These are phyloP conservation scores for Opisthocomus hoazin DNA, from an alignment of 2,113 vertebrate genomes.

Conservation along the genomic window DNA sequence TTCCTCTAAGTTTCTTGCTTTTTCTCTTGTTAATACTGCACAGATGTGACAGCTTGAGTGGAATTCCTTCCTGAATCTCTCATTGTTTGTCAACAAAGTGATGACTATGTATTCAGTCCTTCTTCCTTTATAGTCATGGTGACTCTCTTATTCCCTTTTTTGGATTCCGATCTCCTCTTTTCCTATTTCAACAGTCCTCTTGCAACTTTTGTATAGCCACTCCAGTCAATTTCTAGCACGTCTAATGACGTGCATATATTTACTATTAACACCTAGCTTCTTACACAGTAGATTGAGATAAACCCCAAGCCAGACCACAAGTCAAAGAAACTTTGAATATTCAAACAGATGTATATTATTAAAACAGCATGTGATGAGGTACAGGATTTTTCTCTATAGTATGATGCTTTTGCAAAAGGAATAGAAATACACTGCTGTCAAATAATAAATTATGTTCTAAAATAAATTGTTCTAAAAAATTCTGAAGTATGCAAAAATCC, in stretches of 20 bases:
- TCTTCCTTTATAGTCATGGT: not conserved
- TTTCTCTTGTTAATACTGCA: not conserved
- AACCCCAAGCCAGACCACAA: not conserved
- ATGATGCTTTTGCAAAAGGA: not conserved
- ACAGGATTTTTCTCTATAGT: not conserved
- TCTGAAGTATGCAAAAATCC: not conserved
- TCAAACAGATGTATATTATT: not conserved
- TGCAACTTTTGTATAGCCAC: not conserved
- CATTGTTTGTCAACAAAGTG: not conserved
- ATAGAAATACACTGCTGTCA: not conserved
- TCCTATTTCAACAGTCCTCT: not conserved
- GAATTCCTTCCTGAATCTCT: not conserved
- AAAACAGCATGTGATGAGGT: not conserved
- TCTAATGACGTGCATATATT: not conserved
- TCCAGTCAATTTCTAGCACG: not conserved
- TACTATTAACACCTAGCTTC: not conserved
- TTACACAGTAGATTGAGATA: not conserved
- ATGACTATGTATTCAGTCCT: not conserved
- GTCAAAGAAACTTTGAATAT: not conserved
- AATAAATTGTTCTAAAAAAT: not conserved
- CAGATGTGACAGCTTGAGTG: constrained; percentile 2
- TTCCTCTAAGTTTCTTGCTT: not conserved
- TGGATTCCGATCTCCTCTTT: not conserved
- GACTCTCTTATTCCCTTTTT: not conserved
- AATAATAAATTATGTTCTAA: not conserved